Conservation (phyloP, 2,113 vertebrate species). For the Terrapene triunguis region DNA sequence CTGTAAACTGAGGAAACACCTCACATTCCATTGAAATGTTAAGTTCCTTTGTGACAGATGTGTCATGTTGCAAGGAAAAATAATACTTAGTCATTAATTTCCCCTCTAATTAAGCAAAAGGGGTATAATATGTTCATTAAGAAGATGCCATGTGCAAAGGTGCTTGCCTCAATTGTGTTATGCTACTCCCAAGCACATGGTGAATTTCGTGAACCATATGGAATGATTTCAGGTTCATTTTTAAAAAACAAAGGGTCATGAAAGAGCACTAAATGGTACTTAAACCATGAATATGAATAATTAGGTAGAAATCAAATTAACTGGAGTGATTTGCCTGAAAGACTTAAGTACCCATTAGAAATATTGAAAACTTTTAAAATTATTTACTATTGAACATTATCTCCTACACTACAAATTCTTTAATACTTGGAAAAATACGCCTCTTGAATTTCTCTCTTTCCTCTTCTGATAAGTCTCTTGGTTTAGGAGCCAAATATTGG, state of each 20-base stretch:
- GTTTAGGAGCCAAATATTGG: background rate
- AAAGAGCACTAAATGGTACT: background rate
- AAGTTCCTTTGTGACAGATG: background rate
- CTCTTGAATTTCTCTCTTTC: background rate
- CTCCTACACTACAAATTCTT: background rate
- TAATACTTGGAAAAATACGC: background rate
- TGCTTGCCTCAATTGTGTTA: background rate
- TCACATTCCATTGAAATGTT: background rate
- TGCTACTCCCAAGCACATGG: background rate
- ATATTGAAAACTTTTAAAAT: background rate
- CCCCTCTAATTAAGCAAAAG: background rate
- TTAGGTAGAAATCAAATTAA: slow-evolving; percentile 31
- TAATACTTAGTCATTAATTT: slow-evolving; percentile 2
- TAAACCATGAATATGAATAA: slow-evolving; percentile 29
- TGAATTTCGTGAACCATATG: background rate
- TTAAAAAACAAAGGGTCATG: slow-evolving; percentile 11
- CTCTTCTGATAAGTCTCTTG: background rate
- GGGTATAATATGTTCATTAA: background rate
- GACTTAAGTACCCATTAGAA: slow-evolving; percentile 12
- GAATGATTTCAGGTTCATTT: slow-evolving; percentile 5
- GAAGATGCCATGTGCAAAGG: background rate
- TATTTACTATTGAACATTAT: background rate
- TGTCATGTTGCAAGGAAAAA: background rate
- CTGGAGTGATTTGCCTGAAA: slow-evolving; percentile 34
- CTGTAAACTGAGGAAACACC: background rate